Base-by-base conservation (phyloP, 1,140 invertebrate species). In the Mamestra configurata region DNA sequence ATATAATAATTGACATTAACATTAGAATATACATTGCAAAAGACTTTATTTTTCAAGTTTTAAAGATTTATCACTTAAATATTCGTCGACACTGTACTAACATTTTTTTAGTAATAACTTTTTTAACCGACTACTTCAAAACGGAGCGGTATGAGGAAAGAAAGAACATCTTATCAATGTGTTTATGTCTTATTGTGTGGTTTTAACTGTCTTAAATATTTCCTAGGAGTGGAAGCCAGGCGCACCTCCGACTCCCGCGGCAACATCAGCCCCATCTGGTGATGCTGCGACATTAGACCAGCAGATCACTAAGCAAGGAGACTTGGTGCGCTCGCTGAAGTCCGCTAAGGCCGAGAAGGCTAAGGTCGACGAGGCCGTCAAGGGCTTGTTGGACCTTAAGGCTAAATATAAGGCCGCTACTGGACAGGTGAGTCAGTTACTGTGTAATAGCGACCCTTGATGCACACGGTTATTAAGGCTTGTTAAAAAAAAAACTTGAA, bases 351-450 rank as follows among this genome's bases (percentile, higher is more conserved):
- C 97, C 0, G 94, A 95, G 1, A 97, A 97, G 89, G 81, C 92
- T 0, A 84, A 84, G 37, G 61, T 89, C 3, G 83, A 89, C 40
- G 84, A 83, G 40, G 88, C 96, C 81, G 97, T 98, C 8, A 96
- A 97, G 89, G 86, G 90, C 31, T 92, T 99, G 20, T 90, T 98
- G 43, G 91, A 93, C 10, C 92, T 99, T 4, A 99, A 99, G 94
- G 94, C 92, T 3, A 96, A 98, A 77, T 99, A 97, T 89, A 99
- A 98, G 94, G 94, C 95, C 57, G 85, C 96, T 24, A 97, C 97
- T 27, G 97, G 97, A 66, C 86, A 90, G 79, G 88, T 90, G 27
- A 35, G 27, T 5, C 27, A 31, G 27, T 3, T 31, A 31, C 27
- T 31, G 5, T 31, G n/a, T n/a, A n/a, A n/a, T n/a, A n/a, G n/a